Conservation (phyloP, 2,888 invertebrate genomes). For the Vanessa cardui region DNA sequence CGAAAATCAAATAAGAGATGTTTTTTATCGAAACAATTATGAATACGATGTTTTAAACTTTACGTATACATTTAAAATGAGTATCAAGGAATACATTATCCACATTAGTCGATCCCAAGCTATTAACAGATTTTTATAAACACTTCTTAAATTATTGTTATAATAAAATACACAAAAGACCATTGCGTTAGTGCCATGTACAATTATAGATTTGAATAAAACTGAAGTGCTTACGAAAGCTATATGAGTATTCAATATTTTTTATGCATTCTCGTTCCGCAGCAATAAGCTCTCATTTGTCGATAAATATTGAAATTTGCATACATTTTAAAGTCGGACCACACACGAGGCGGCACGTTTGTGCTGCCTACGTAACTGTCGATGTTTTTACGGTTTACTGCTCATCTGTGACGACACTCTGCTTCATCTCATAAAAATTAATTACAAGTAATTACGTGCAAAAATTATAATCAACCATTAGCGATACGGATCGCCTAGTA, state of each 20-base stretch:
- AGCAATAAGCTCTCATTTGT: constrained; percentile 61
- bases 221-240: constrained; percentile 29
- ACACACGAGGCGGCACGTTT: constrained; percentile 66
- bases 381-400: constrained; percentile 62
- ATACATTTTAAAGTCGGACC: constrained; percentile 62
- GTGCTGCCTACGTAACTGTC: constrained; percentile 48
- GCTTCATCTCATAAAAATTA: constrained; percentile 46
- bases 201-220: constrained; percentile 31
- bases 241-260: constrained; percentile 51
- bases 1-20: too few species aligned
- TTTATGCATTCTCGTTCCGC: constrained; percentile 58
- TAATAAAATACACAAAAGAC: neutral
- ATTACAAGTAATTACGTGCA: constrained; percentile 6
- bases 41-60: neutral
- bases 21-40: too few species aligned
- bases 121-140: neutral
- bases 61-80: constrained; percentile 1
- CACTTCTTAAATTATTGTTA: neutral
- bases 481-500: neutral
- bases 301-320: constrained; percentile 72
- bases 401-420: constrained; percentile 56
- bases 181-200: constrained; percentile 16
- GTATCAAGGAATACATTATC: constrained; percentile 1
- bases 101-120: neutral
- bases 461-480: constrained; percentile 1